Evolutionary conservation across 2,113 vertebrate species (phyloP).

Genomic region (Colaptes auratus): DNA sequence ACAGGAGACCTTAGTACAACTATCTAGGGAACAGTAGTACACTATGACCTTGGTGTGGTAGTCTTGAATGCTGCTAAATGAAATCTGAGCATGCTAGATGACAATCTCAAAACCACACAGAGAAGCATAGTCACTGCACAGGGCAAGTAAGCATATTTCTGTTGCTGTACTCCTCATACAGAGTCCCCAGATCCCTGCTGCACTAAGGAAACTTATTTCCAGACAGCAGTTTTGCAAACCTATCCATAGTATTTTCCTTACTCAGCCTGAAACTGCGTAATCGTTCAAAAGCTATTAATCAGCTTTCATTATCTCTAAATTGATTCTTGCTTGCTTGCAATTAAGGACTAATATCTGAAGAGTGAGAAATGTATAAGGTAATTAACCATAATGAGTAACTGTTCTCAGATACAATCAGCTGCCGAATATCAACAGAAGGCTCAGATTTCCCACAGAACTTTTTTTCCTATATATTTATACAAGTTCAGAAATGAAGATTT

Average conservation of each 20-base stretch:
- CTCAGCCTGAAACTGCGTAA: not conserved
- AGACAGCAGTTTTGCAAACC: not conserved
- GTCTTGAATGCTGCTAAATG: not conserved
- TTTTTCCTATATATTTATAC: not conserved
- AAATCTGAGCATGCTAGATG: not conserved
- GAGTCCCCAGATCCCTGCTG: not conserved
- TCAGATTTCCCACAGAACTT: not conserved
- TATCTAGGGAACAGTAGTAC: not conserved
- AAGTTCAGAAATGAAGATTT: not conserved
- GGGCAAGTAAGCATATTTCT: not conserved
- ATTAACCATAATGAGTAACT: slow-evolving; percentile 10
- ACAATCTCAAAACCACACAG: not conserved
- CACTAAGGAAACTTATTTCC: not conserved
- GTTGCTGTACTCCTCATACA: not conserved
- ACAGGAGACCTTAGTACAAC: not conserved
- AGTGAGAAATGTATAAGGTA: slow-evolving; percentile 41
- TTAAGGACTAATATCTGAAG: slow-evolving; percentile 50
- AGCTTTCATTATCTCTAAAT: slow-evolving; percentile 25
- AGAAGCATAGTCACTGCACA: not conserved
- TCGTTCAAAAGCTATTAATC: slow-evolving; percentile 48
- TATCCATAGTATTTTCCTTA: not conserved
- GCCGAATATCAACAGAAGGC: not conserved
- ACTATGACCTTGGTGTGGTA: not conserved
- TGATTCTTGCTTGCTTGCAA: slow-evolving; percentile 46
- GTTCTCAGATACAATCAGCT: not conserved